These are phyloP conservation scores for Xestia xanthographa DNA, from an alignment of 2,888 invertebrate genomes.

Conservation along the genomic window DNA sequence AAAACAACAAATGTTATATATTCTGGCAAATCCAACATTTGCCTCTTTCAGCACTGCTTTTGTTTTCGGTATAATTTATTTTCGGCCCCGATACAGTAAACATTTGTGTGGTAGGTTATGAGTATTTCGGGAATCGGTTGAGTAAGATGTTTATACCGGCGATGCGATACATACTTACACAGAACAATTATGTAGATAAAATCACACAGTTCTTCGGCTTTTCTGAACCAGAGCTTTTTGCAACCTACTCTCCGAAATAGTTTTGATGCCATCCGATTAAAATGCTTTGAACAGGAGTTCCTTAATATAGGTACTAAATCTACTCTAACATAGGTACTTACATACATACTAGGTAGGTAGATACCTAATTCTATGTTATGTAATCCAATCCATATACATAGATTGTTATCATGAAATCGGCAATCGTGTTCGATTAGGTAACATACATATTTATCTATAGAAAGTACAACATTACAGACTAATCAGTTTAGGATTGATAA, in stretches of 20 bases:
- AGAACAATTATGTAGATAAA: slow-evolving; percentile 5
- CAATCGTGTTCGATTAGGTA: neutral
- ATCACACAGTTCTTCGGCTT: neutral
- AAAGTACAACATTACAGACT: slow-evolving; percentile 13
- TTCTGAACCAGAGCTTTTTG: neutral
- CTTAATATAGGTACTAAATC: neutral
- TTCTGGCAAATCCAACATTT: slow-evolving; percentile 14
- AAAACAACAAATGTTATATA: slow-evolving; percentile 3
- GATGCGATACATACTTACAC: slow-evolving; percentile 21
- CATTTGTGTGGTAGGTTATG: slow-evolving; percentile 36
- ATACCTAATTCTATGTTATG: neutral
- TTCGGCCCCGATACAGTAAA: slow-evolving; percentile 45
- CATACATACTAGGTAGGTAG: neutral
- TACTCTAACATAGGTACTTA: neutral
- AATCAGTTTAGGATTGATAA: neutral
- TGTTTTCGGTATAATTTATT: slow-evolving; percentile 49
- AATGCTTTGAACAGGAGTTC: neutral
- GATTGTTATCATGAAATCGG: neutral
- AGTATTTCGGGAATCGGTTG: slow-evolving; percentile 55
- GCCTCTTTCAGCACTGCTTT: slow-evolving; percentile 31
- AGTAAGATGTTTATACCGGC: slow-evolving; percentile 52
- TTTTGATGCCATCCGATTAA: neutral
- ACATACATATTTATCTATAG: neutral
- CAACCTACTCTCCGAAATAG: neutral
- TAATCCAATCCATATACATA: slow-evolving; percentile 7